These are phyloP conservation scores for Drosophila ambigua DNA, from an alignment of 1,140 invertebrate species.

Conservation along the genomic window DNA sequence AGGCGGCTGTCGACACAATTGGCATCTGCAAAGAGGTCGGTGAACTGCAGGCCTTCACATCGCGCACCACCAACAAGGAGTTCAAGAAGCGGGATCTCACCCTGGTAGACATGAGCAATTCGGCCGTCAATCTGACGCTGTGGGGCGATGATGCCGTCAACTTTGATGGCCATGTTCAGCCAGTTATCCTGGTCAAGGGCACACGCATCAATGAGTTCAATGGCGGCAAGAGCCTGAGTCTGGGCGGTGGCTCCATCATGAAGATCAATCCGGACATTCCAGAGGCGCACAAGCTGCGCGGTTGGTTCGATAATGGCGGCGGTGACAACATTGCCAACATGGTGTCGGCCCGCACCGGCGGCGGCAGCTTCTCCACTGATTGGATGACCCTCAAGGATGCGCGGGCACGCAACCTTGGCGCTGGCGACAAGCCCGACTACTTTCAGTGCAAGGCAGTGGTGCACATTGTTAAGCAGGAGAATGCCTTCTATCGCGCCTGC, in stretches of 20 bases:
- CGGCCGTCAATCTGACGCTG: conserved; percentile 89
- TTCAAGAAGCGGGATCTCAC: conserved; percentile 95
- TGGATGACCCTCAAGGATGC: conserved; percentile 91
- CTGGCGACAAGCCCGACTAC: conserved; percentile 91
- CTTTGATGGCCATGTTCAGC: conserved; percentile 90
- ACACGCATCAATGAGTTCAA: conserved; percentile 90
- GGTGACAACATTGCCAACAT: conserved; percentile 86
- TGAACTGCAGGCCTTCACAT: conserved; percentile 90
- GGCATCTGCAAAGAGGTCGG: conserved; percentile 92
- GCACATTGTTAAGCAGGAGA: conserved; percentile 86
- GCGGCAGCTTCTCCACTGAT: conserved; percentile 84
- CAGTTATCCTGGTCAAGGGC: conserved; percentile 93
- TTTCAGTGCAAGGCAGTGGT: conserved; percentile 90
- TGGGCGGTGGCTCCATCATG: conserved; percentile 86
- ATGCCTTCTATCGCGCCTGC: conserved; percentile 95
- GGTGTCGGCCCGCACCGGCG: conserved; percentile 86
- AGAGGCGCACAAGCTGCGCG: conserved; percentile 93
- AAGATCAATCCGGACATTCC: conserved; percentile 95
- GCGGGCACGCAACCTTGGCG: conserved; percentile 87
- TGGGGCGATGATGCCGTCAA: conserved; percentile 93
- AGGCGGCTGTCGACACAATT: conserved; percentile 93
- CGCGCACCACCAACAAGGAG: conserved; percentile 90
- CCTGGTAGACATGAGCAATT: conserved; percentile 93
- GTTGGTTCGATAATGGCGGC: conserved; percentile 95
- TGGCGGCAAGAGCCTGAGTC: conserved; percentile 87